Evolutionary conservation across 2,113 vertebrate genomes (phyloP), one percentile per base, ranked within the genome.

Genomic region (Xiphias gladius): DNA sequence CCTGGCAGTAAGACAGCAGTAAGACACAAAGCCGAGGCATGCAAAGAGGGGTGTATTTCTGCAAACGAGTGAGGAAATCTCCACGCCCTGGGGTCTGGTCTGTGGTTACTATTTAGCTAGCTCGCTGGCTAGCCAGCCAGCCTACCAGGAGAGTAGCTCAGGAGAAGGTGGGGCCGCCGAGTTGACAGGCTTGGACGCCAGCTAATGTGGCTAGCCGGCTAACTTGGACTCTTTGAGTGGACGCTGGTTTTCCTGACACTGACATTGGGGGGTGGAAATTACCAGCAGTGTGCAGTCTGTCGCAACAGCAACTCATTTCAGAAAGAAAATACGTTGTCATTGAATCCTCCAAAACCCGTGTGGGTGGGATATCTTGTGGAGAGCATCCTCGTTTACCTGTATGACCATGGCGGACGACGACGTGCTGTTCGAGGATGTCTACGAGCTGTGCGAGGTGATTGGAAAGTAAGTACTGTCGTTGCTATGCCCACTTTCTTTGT

Each of bases 371-470:
- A 83, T 76, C 86, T 84, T 14, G 80, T 50, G 82, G 95, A 94
- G 95, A 89, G 92, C 92, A 91, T 92, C 94, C 95, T 90, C 93
- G 37, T 73, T 90, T 91, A 89, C 86, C 90, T 82, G 58, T 6
- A 97, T 91, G 96, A 98, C 96, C 94, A 99, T 99, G 98, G 98
- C 98, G 95, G 97, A 99, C 97, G 98, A 99, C 96, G 98, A 99
- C 96, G 97, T 99, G 95, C 96, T 99, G 70, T 99, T 99, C 93
- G 98, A 99, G 93, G 97, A 99, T 96, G 97, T 99, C 81, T 99
- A 99, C 91, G 97, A 99, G 96, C 97, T 99, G 76, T 99, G 98
- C 90, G 97, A 98, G 96, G 97, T 99, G 95, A 99, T 99, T 88
- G 98, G 98, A 83, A 99, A 99, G 98, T 99, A 93, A 99, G 98